These are phyloP conservation scores for Anguilla obscura DNA, from an alignment of 2,797 vertebrate species.

Conservation along the genomic window DNA sequence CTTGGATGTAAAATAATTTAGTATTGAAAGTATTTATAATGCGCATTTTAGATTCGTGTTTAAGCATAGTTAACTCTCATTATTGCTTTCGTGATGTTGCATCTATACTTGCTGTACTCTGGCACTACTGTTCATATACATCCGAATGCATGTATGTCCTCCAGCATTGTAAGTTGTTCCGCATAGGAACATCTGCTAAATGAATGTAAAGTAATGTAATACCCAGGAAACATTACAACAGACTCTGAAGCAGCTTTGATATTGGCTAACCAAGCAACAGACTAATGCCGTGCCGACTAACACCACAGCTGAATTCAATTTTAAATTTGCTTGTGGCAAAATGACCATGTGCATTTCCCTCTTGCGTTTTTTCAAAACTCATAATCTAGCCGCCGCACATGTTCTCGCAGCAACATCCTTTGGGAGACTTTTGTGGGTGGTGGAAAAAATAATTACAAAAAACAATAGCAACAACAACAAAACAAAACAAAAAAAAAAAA, in stretches of 20 bases:
- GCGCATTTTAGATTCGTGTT: too few species aligned
- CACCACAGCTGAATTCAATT: background rate
- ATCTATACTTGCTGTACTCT: background rate
- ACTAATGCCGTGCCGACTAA: background rate
- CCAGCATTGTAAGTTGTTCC: background rate
- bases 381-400: background rate
- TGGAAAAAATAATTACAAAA: background rate
- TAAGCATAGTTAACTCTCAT: too few species aligned
- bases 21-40: too few species aligned
- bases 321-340: background rate
- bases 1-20: too few species aligned
- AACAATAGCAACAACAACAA: background rate
- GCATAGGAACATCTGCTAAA: background rate
- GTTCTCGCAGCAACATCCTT: background rate
- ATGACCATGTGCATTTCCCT: background rate
- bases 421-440: background rate
- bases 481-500: background rate
- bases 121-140: background rate
- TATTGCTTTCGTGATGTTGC: too few species aligned
- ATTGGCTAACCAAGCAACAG: background rate
- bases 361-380: background rate
- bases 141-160: background rate
- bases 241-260: background rate
- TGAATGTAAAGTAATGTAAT: background rate
- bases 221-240: background rate